Evolutionary conservation across 2,888 invertebrate species (phyloP), one percentile per base, ranked within the genome.

Genomic region (Ischnus inquisitorius): DNA sequence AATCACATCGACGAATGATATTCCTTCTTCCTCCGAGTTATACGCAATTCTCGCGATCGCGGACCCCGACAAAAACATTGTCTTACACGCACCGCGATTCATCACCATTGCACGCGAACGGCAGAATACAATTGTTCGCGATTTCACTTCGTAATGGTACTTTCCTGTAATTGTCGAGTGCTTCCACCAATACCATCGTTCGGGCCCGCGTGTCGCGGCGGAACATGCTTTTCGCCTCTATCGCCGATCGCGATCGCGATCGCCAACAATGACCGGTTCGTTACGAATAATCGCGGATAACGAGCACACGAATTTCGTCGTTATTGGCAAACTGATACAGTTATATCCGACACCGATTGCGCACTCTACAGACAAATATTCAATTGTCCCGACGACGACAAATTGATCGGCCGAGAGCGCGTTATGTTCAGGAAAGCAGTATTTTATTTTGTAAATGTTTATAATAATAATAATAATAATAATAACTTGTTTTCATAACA

Each of bases 1-100:
- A 57, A 71, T 65, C 75, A 69, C 57, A 46, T 57, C 39, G 14
- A 3, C 57, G 14, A 57, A 34, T 34, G 34, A 1, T 34, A 34
- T 34, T 34, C 34, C 34, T 22, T 57, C 57, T 57, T 57, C 14
- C 12, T 25, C 25, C 5, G 14, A 25, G 14, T 28, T 8, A 34
- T 34, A 34, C 57, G 1, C 10, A 57, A 57, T 57, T 25, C n/a
- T 25, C 14, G 0, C 28, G 0, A 28, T 57, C 57, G 25, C 14
- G 4, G 5, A 6, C 6, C 34, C 6, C 34, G 4, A 34, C 8
- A 34, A 34, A 6, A 34, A 34, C 34, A 8, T 34, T 6, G 8
- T 34, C 1, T 34, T 34, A 34, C 5, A 1, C 34, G 34, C 8
- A 34, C 8, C 34, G 34, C 34, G 34, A 34, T 34, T 4, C 8